These are phyloP conservation scores for Penaeus chinensis DNA, from an alignment of 1,140 invertebrate genomes.

Conservation along the genomic window DNA sequence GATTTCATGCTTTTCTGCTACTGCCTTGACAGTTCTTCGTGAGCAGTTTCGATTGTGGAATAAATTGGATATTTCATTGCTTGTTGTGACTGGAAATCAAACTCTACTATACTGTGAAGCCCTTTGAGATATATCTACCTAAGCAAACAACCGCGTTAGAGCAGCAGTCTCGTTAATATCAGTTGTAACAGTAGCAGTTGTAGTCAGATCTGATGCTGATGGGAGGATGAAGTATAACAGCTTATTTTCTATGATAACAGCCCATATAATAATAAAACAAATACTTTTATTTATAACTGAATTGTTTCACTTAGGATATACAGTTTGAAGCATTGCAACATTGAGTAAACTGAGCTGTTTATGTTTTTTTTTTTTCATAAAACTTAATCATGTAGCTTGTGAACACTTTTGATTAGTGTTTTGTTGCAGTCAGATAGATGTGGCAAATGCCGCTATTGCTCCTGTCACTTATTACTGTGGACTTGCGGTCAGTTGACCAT, in stretches of 20 bases:
- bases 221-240: neutral
- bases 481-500: slow-evolving; percentile 26
- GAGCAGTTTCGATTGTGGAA: neutral
- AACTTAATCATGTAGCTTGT: no score
- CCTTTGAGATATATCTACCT: slow-evolving; percentile 28
- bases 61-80: no score
- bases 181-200: slow-evolving; percentile 11
- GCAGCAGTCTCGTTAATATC: slow-evolving; percentile 28
- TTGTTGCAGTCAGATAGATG: neutral
- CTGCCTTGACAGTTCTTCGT: neutral
- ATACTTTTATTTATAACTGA: neutral
- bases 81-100: no score
- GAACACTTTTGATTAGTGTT: no score
- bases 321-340: neutral
- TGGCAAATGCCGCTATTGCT: slow-evolving; percentile 23
- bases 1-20: neutral
- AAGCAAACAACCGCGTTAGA: slow-evolving; percentile 32
- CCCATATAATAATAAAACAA: slow-evolving; percentile 4
- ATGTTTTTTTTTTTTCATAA: no score
- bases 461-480: slow-evolving; percentile 21
- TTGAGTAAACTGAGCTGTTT: neutral
- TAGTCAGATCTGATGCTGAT: no score
- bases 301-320: slow-evolving; percentile 1
- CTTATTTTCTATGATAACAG: neutral
- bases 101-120: no score